Conservation (phyloP, 2,888 invertebrate species). For the Philereme vetulata region DNA sequence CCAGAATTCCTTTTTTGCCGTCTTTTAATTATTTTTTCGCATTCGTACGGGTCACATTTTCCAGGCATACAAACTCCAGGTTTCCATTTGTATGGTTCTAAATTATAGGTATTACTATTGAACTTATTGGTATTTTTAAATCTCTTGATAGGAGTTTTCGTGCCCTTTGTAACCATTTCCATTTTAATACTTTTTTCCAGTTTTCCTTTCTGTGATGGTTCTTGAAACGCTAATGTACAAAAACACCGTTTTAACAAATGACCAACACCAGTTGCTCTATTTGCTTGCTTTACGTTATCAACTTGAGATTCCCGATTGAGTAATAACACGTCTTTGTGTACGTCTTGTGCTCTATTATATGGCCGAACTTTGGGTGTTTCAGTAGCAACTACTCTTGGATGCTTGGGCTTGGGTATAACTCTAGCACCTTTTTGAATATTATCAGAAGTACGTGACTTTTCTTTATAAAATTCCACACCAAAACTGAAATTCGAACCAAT, state of each 20-base stretch:
- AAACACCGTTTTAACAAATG: too few species aligned
- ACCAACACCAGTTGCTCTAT: too few species aligned
- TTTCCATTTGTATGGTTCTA: conserved; percentile 50
- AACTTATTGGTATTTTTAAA: too few species aligned
- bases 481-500: conserved; percentile 20
- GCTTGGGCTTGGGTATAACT: conserved; percentile 9
- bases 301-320: too few species aligned
- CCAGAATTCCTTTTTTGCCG: conserved; percentile 32
- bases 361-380: not conserved
- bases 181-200: conserved; percentile 10
- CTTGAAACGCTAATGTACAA: too few species aligned
- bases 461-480: conserved; percentile 20
- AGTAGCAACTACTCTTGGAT: conserved; percentile 5
- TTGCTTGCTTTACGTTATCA: too few species aligned
- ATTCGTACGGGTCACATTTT: conserved; percentile 48
- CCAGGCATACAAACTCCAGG: conserved; percentile 49
- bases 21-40: conserved; percentile 42
- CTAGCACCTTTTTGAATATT: conserved; percentile 20
- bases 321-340: too few species aligned
- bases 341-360: conserved; percentile 6
- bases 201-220: too few species aligned
- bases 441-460: conserved; percentile 37
- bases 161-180: conserved; percentile 2
- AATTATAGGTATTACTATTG: conserved; percentile 9
- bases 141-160: too few species aligned